Base-by-base conservation (phyloP, 2,888 invertebrate genomes). In the Spisula solida region DNA sequence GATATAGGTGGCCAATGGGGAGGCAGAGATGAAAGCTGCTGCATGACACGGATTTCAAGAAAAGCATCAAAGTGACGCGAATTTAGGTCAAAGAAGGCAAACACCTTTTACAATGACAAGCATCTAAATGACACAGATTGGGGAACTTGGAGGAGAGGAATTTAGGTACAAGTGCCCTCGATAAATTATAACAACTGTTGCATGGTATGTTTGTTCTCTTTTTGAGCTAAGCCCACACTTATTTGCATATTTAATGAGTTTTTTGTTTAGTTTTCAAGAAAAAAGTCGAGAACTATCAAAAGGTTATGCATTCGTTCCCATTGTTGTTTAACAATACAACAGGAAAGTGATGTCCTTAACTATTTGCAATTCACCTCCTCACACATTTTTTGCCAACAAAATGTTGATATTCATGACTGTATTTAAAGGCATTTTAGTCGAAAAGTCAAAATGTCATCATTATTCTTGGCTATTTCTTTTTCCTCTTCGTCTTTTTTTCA, bases 1-100 rank as follows among this genome's bases (percentile, higher is more conserved):
- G 85, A 85, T 85, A 85, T 85, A 56, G 85, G 85, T 85, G 85
- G 79, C 85, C 85, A 56, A 34, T 78, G 79, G 85, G 79, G 85
- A 79, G 85, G 55, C 85, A 85, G 48, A 79, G n/a, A 56, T 56
- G 31, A 55, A 79, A 85, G 79, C 85, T 79, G 78, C 56, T 85
- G 31, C 25, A 78, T 85, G 85, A 85, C 84, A 84, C 78, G 55
- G 84, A 84, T 84, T 81, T 16, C 41, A 78, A 51, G 56, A 34
- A 41, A 70, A 83, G 29, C 83, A 29, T 70, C 66, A 18, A 16
- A 25, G 31, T 83, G 83, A 83, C 83, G 34, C 75, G 75, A 75
- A 83, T 75, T 66, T 51, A 51, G 14, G 51, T 51, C 51, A 51
- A 16, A 51, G 51, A 51, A 4, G 14, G 51, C 51, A 51, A 51